Evolutionary conservation across 2,888 invertebrate genomes (phyloP), one percentile per base, ranked within the genome.

Genomic region (Lepidocyrtoides sp.): DNA sequence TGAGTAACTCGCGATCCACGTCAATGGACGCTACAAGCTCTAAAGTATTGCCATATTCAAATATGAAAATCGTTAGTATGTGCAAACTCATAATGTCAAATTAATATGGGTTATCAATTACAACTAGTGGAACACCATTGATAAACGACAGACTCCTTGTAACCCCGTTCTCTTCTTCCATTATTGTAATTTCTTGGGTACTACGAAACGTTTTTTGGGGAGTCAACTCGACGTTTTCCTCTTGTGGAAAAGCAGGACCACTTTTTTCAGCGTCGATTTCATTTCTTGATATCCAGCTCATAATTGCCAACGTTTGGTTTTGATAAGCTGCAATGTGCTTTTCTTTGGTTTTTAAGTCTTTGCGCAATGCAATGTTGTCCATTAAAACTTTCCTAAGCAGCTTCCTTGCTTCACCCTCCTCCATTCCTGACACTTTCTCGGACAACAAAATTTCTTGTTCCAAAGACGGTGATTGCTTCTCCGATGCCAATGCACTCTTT

Each of bases 1-100:
- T 72, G 4, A 92, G 77, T n/a, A 79, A 36, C 10, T 92, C 89
- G 54, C 90, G 92, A 32, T 92, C 89, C 48, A 92, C 48, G 10
- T 92, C 92, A 32, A 92, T 92, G n/a, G 91, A 82, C 5, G 90
- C 84, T 2, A 91, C 91, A 0, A 92, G 26, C 17, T 91, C 92
- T 92, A 20, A 51, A 79, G 23, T 8, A 8, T 8, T 41, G 8
- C 41, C 5, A 7, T 14, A 4, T 66, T 26, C 66, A 66, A n/a
- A 32, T n/a, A n/a, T n/a, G n/a, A n/a, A n/a, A n/a, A n/a, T n/a
- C n/a, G n/a, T n/a, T n/a, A n/a, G n/a, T n/a, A n/a, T n/a, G n/a
- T n/a, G n/a, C n/a, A n/a, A n/a, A n/a, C n/a, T n/a, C n/a, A 66
- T 12, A 32, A 32, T 14, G 3, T 14, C 1, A 32, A 14, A 66